These are phyloP conservation scores for Gavialis gangeticus DNA, from an alignment of 2,113 vertebrate species.

Conservation along the genomic window DNA sequence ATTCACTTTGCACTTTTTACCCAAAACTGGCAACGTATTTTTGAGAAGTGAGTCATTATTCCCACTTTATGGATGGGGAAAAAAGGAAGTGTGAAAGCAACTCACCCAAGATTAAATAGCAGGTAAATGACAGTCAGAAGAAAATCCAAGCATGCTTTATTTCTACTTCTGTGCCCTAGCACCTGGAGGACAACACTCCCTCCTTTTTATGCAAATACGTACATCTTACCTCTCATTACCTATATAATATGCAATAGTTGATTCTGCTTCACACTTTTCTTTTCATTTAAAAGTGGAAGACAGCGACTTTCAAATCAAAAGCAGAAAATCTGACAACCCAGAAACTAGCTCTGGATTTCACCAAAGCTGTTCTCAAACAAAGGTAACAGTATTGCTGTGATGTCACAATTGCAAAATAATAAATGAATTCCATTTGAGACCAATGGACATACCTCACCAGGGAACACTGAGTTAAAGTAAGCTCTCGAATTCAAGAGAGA, in stretches of 20 bases:
- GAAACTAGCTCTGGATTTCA: background rate
- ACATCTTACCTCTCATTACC: background rate
- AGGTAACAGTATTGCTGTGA: rapidly evolving
- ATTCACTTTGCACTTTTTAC: background rate
- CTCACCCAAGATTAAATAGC: background rate
- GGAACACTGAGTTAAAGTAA: background rate
- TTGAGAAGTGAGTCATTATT: background rate
- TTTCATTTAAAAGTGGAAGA: background rate
- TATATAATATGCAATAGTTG: background rate
- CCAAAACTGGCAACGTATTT: background rate
- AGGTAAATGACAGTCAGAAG: background rate
- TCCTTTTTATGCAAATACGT: background rate
- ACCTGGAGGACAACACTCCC: background rate
- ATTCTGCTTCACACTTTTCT: no score
- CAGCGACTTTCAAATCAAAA: background rate
- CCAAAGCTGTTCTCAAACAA: background rate
- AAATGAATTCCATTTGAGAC: background rate
- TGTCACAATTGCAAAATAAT: background rate
- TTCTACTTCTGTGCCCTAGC: background rate
- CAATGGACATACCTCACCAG: background rate
- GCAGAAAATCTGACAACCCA: background rate
- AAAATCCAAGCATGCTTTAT: no score
- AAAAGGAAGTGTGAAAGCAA: background rate
- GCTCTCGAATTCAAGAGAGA: rapidly evolving
- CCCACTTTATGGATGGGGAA: background rate